These are phyloP conservation scores for Lydus trimaculatus DNA, from an alignment of 2,888 invertebrate species.

Conservation along the genomic window DNA sequence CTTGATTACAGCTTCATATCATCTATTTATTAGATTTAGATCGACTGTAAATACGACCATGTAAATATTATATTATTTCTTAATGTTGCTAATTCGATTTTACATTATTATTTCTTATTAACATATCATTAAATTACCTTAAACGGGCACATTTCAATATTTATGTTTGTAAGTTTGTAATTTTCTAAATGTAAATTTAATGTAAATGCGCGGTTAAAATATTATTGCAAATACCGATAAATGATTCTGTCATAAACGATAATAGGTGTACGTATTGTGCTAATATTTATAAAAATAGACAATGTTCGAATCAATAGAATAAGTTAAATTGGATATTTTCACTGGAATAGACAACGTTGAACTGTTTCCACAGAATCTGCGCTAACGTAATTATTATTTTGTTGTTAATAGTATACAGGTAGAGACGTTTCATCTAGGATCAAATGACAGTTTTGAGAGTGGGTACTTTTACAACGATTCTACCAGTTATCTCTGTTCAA, in stretches of 20 bases:
- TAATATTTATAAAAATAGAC: too few species aligned
- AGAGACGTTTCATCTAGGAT: too few species aligned
- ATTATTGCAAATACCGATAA: not conserved
- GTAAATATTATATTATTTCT: not conserved
- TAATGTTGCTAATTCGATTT: not conserved
- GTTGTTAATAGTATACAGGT: too few species aligned
- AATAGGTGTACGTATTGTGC: too few species aligned
- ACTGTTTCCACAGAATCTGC: not conserved
- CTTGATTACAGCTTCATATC: not conserved
- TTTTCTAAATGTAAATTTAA: not conserved
- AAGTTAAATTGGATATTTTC: too few species aligned
- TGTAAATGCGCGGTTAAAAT: not conserved
- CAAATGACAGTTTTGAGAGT: too few species aligned
- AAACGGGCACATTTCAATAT: not conserved
- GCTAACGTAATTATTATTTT: not conserved
- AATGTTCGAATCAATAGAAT: too few species aligned
- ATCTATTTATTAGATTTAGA: not conserved
- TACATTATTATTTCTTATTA: not conserved
- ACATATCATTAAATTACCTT: not conserved
- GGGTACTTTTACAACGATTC: too few species aligned
- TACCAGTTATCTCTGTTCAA: too few species aligned
- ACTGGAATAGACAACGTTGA: not conserved
- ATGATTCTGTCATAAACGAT: not conserved
- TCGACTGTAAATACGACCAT: not conserved
- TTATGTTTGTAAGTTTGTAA: not conserved